Evolutionary conservation across 2,113 vertebrate species (phyloP), one percentile per base, ranked within the genome.

Genomic region (Ochotona curzoniae): DNA sequence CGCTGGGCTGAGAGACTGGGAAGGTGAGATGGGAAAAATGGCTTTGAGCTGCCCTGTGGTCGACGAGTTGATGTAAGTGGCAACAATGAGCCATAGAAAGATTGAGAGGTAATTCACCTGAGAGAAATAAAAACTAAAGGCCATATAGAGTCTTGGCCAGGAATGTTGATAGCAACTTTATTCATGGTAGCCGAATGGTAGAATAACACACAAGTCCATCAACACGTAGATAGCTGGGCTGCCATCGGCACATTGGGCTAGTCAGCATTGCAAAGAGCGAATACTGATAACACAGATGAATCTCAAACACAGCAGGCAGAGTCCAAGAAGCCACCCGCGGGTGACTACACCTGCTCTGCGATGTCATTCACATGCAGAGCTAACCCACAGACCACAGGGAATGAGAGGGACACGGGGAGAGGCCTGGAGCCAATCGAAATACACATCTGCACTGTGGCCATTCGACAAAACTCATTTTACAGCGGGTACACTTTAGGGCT

Each of bases 171-270:
- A 69, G 35, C 3, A 49, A 66, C 49, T 63, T 12, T n/a, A 47
- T 51, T 81, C 80, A 30, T 18, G 61, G 35, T 1, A 28, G 44
- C 44, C 76, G 0, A 23, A 88, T 20, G 9, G 38, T n/a, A 28
- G 71, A 47, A 67, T 38, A 71, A 60, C 30, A 10, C 63, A 8
- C 20, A 26, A 4, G 26, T 14, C 51, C 86, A 61, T n/a, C 51
- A 57, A 0, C 2, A 47, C 49, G 61, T 73, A 35, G 35, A n/a
- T 26, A n/a, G 26, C 26, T 23, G 7, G 13, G 25, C 60, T 66
- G 1, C 54, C 18, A 28, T 1, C 10, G 15, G 32, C 8, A 0
- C 30, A 44, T 64, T 26, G 20, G 26, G 17, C 26, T 17, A 35
- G 23, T 83, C 49, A 23, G 28, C 60, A 49, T 38, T 79, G 12